A percentile compares a stretch with the other conserved stretches of the same genome.
phyloP scores from a whole-genome alignment of 2,797 vertebrate species.

The Brachyrhaphis roseni region DNA sequence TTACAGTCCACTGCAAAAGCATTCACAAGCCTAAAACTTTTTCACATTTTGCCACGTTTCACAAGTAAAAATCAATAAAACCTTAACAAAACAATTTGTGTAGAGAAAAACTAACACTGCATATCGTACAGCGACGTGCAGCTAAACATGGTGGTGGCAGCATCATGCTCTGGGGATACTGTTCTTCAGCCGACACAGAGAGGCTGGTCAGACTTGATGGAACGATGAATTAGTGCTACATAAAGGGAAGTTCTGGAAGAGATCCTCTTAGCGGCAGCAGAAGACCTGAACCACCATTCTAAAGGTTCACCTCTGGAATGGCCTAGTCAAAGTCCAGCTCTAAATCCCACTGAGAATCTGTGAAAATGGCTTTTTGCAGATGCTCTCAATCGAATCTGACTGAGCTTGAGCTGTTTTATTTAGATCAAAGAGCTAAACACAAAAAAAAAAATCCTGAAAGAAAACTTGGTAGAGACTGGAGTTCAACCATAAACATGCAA shows the following conservation, averaged over 20 bases:
- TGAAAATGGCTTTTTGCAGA: not conserved
- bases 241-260: not conserved
- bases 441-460: not conserved
- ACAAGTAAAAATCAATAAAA: not conserved
- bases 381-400: not conserved
- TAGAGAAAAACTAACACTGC: not conserved
- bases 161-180: not conserved
- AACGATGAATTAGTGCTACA: not conserved
- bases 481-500: not conserved
- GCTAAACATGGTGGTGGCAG: not conserved
- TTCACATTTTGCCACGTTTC: not conserved
- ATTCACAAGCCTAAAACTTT: not conserved
- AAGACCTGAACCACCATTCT: not conserved
- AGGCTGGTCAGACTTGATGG: not conserved
- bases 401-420: not conserved
- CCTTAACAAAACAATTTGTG: not conserved
- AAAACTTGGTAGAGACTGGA: not conserved
- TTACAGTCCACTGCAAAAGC: not conserved
- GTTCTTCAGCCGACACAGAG: not conserved
- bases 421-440: not conserved
- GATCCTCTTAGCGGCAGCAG: not conserved
- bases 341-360: not conserved
- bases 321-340: not conserved
- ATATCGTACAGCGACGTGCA: not conserved
- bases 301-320: not conserved